Percentiles rank a stretch among this genome's conserved stretches.
Conservation (phyloP, 2,113 vertebrate species). For the Myiozetetes cayanensis region DNA sequence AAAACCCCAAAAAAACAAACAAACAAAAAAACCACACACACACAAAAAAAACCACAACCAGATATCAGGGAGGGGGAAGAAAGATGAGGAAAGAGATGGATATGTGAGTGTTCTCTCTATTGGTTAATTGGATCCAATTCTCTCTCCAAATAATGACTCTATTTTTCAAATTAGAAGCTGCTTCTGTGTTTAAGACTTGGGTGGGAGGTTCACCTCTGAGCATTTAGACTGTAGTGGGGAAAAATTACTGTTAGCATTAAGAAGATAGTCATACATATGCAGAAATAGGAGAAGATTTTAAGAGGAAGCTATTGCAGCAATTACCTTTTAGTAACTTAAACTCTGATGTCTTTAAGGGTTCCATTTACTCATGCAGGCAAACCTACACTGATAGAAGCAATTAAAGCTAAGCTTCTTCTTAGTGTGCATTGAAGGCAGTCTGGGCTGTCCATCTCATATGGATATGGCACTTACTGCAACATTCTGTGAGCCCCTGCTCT, state of each 20-base stretch:
- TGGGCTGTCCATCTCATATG: not conserved
- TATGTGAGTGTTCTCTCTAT: not conserved
- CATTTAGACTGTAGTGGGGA: not conserved
- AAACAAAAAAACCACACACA: no score
- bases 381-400: not conserved
- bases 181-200: not conserved
- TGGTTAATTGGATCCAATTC: not conserved
- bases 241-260: not conserved
- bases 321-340: not conserved
- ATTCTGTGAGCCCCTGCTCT: accelerated
- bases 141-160: not conserved
- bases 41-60: no score
- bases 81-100: not conserved
- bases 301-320: not conserved
- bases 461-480: not conserved
- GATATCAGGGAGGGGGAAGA: not conserved
- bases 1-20: no score
- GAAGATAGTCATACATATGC: not conserved
- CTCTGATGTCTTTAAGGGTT: not conserved
- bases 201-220: not conserved
- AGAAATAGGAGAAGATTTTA: not conserved
- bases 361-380: not conserved
- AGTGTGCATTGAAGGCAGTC: not conserved
- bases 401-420: not conserved
- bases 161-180: not conserved